Conservation (phyloP, 2,797 vertebrate genomes). For the Leptoclinus maculatus region DNA sequence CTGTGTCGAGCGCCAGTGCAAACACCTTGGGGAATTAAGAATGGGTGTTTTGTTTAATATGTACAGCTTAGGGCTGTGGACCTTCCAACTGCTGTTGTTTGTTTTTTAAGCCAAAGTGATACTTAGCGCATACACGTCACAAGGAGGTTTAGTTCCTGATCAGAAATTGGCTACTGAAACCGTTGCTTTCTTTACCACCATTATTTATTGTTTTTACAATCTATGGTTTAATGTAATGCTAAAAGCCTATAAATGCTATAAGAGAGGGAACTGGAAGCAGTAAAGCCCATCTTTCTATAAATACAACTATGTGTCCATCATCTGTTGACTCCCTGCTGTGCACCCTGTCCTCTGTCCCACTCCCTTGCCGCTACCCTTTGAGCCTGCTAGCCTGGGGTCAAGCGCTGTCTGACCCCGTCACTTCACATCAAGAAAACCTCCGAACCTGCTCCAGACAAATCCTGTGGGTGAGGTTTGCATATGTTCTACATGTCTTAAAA, state of each 20-base stretch:
- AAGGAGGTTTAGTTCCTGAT: neutral
- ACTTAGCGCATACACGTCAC: slow-evolving; percentile 29
- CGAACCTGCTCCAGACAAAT: slow-evolving; percentile 21
- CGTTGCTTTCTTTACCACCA: neutral
- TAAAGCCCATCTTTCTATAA: slow-evolving; percentile 31
- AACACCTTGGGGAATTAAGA: slow-evolving; percentile 86
- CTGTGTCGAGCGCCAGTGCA: slow-evolving; percentile 87
- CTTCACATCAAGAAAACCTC: slow-evolving; percentile 54
- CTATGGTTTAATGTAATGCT: neutral
- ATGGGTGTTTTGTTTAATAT: slow-evolving; percentile 76
- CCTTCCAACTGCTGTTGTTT: slow-evolving; percentile 42
- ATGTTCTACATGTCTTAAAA: slow-evolving; percentile 11
- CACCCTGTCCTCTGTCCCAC: slow-evolving; percentile 25
- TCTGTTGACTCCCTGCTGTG: slow-evolving; percentile 53
- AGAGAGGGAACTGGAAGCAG: neutral
- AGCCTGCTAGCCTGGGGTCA: slow-evolving; percentile 78
- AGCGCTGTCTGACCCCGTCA: slow-evolving; percentile 60
- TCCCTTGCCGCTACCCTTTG: slow-evolving; percentile 72
- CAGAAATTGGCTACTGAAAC: slow-evolving; percentile 7
- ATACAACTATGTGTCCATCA: slow-evolving; percentile 42
- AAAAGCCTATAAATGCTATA: neutral
- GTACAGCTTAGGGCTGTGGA: slow-evolving; percentile 14
- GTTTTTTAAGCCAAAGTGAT: slow-evolving; percentile 48
- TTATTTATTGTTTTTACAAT: neutral
- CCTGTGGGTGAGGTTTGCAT: slow-evolving; percentile 9